Evolutionary conservation across 2,113 vertebrate species (phyloP), one percentile per base, ranked within the genome.

Genomic region (Scolopax mira): DNA sequence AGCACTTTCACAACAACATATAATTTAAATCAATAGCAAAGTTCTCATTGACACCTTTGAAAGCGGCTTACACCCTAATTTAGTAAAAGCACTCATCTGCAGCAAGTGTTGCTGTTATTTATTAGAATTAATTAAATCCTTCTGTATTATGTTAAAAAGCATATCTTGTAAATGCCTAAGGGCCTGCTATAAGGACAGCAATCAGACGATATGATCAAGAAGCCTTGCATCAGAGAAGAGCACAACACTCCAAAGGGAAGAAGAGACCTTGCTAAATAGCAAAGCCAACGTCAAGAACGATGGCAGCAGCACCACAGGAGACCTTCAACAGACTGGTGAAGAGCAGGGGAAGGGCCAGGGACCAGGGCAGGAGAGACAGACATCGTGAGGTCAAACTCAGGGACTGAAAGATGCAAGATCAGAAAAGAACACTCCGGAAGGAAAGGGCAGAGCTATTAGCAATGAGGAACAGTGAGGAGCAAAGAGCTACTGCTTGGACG

Each of bases 21-120:
- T n/a, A 83, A 93, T 90, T 88, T 88, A 71, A 93, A 88, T 67
- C 79, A 93, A 66, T 7, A 80, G 35, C 48, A 41, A 88, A 88
- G 19, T 80, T 85, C 79, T 88, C 64, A 35, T 0, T 55, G 86
- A 24, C 23, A 57, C 8, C 62, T 89, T 61, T 85, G 71, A 79
- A 90, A 86, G 75, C 33, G 78, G 85, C 57, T 90, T 67, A 80
- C 22, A 39, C 28, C 7, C 58, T 80, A 10, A 91, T 91, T 89
- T 91, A 77, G 60, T 74, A 60, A 78, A 87, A 92, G 69, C 75
- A 74, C 18, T 86, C 88, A 74, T 67, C 90, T 67, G 82, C 79
- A 93, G 48, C 17, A 1, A 72, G 46, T 49, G 46, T 61, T 93
- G 66, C 86, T 88, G 55, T 80, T 85, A 51, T 67, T 95, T 93